phyloP scores from a whole-genome alignment of 2,888 invertebrate genomes.

The Euplexia lucipara region DNA sequence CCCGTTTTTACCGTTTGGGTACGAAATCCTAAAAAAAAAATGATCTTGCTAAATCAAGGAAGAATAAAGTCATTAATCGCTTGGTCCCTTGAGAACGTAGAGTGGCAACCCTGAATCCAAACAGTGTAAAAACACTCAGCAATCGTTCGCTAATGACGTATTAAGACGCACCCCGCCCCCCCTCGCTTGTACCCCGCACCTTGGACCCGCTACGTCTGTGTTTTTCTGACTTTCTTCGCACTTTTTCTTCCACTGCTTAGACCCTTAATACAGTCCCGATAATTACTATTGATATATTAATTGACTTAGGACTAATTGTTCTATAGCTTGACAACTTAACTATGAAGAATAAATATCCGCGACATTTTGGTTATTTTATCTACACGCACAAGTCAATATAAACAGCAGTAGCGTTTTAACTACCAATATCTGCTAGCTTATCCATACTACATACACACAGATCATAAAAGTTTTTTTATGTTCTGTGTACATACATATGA shows the following conservation, averaged over 20 bases:
- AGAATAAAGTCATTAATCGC: background rate
- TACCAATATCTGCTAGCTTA: too few relatives aligned
- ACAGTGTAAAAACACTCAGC: slow-evolving; percentile 71
- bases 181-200: background rate
- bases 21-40: too few relatives aligned
- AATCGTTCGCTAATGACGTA: slow-evolving; percentile 79
- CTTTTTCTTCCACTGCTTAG: slow-evolving; percentile 10
- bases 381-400: too few relatives aligned
- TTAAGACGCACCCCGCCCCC: slow-evolving; percentile 65
- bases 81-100: background rate
- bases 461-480: too few relatives aligned
- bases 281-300: slow-evolving; percentile 22
- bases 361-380: too few relatives aligned
- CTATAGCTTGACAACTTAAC: too few relatives aligned
- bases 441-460: too few relatives aligned
- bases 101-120: slow-evolving; percentile 67
- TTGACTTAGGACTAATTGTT: background rate
- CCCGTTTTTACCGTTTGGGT: too few relatives aligned
- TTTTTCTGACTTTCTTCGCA: slow-evolving; percentile 41
- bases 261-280: slow-evolving; percentile 15
- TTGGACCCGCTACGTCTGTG: slow-evolving; percentile 36
- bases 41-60: too few relatives aligned
- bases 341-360: too few relatives aligned
- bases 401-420: too few relatives aligned
- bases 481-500: too few relatives aligned